phyloP scores from a whole-genome alignment of 1,140 invertebrate species.

The Drosophila sucinea region DNA sequence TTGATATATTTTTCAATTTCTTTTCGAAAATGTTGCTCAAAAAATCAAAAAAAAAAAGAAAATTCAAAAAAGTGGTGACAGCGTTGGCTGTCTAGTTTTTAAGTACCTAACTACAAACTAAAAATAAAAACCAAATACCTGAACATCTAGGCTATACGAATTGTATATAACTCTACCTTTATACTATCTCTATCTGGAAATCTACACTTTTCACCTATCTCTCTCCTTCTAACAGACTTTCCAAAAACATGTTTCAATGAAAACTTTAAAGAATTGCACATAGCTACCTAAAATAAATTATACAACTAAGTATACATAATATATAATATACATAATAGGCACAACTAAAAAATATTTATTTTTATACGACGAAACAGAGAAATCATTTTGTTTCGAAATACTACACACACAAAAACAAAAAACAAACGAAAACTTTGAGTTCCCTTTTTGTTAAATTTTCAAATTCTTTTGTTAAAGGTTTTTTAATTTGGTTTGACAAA shows the following conservation, averaged over 20 bases:
- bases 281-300: conserved; percentile 54
- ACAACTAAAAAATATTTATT: conserved; percentile 72
- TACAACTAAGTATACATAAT: conserved; percentile 39
- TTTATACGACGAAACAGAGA: conserved; percentile 66
- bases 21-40: conserved; percentile 13
- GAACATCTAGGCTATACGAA: conserved; percentile 52
- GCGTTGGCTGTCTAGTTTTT: conserved; percentile 57
- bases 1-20: conserved; percentile 1
- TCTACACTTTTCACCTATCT: background rate
- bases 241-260: conserved; percentile 7
- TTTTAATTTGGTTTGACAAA: conserved; percentile 59
- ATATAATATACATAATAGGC: conserved; percentile 50
- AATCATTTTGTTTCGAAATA: conserved; percentile 25
- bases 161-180: conserved; percentile 41
- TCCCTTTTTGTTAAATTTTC: conserved; percentile 64
- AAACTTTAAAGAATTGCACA: conserved; percentile 44
- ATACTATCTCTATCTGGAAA: conserved; percentile 28
- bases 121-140: conserved; percentile 56
- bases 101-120: conserved; percentile 67
- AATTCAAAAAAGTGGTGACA: background rate
- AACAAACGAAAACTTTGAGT: conserved; percentile 40
- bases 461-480: background rate
- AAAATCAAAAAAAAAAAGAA: background rate
- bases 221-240: conserved; percentile 62
- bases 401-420: background rate